Conservation (phyloP, 2,797 vertebrate species). For the Tokudaia tokunoshimensis region DNA sequence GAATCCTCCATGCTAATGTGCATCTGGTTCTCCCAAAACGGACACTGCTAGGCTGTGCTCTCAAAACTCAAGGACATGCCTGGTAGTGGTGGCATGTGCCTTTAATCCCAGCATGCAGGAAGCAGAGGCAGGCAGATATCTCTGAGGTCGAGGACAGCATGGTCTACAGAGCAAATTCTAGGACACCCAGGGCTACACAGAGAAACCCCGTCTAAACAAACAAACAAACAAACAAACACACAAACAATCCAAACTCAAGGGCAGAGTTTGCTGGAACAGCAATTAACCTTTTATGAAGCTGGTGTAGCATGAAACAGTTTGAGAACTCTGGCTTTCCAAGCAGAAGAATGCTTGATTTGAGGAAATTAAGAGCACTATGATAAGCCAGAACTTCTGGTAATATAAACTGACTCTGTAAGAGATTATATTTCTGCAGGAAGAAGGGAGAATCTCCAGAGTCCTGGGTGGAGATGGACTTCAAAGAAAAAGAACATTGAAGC, state of each 20-base stretch:
- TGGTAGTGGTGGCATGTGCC: background rate
- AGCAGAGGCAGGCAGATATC: background rate
- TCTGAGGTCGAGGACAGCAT: background rate
- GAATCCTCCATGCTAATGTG: background rate
- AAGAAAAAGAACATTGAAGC: background rate
- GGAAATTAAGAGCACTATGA: background rate
- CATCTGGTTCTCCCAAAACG: slow-evolving; percentile 10
- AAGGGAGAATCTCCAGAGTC: background rate
- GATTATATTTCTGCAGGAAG: background rate
- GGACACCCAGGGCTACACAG: background rate
- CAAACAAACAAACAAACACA: background rate
- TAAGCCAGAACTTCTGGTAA: background rate
- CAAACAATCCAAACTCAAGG: background rate
- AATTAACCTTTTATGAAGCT: background rate
- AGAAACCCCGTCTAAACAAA: background rate
- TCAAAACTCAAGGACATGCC: slow-evolving; percentile 4
- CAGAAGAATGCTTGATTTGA: background rate
- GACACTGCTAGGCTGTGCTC: background rate
- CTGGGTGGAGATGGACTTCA: background rate
- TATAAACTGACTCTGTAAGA: background rate
- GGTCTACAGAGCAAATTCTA: background rate
- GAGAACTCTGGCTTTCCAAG: background rate
- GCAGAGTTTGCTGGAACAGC: background rate
- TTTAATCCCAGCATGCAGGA: background rate
- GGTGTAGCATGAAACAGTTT: background rate